Percentiles rank a stretch among this genome's conserved stretches.
Evolutionary conservation across 1,140 invertebrate species (phyloP).

Genomic region (Diprion similis): DNA sequence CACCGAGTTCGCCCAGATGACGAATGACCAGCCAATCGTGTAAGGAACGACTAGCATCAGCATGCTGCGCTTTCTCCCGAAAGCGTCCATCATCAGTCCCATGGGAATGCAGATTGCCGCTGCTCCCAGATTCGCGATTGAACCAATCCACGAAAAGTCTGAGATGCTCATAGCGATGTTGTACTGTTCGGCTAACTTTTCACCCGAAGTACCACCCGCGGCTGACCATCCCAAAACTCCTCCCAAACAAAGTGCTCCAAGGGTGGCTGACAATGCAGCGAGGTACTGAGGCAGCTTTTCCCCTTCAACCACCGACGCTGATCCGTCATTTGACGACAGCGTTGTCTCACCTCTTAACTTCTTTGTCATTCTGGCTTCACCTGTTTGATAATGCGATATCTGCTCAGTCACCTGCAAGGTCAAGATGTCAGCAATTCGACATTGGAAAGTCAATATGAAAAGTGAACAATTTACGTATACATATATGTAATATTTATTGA

Average conservation of each 20-base stretch:
- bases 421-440: too few relatives aligned
- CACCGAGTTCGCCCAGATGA: conserved; percentile 73
- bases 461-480: too few relatives aligned
- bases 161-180: conserved; percentile 58
- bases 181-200: conserved; percentile 58
- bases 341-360: conserved; percentile 61
- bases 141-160: conserved; percentile 76
- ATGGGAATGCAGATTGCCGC: conserved; percentile 74
- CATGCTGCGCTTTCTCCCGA: conserved; percentile 80
- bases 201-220: conserved; percentile 67
- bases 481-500: too few relatives aligned
- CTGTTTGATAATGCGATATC: too few relatives aligned
- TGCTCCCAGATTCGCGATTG: conserved; percentile 75
- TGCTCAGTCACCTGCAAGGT: too few relatives aligned
- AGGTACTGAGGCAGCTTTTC: conserved; percentile 72
- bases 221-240: conserved; percentile 81
- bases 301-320: conserved; percentile 35
- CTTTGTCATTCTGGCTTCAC: conserved; percentile 40
- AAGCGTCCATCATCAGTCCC: conserved; percentile 74
- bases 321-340: conserved; percentile 53
- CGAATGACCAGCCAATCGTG: conserved; percentile 76
- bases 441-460: too few relatives aligned
- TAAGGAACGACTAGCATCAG: conserved; percentile 75
- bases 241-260: conserved; percentile 68
- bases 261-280: conserved; percentile 67